phyloP scores from a whole-genome alignment of 2,888 invertebrate genomes.

The Cataglyphis albicans region DNA sequence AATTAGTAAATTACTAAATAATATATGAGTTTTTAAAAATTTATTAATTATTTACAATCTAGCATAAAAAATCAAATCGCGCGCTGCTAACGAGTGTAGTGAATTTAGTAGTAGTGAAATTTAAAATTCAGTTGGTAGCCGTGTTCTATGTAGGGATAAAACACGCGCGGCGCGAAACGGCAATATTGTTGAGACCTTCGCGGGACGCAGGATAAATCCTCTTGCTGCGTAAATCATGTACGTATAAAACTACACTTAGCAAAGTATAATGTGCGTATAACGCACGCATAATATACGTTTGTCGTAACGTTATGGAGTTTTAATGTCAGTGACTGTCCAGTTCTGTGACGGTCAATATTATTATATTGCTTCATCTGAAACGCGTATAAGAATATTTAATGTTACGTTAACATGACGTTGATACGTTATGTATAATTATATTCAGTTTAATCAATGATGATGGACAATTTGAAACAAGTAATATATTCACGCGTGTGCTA shows the following conservation, averaged over 20 bases:
- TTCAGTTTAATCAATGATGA: background rate
- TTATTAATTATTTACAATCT: no score
- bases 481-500: background rate
- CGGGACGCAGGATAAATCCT: background rate
- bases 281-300: no score
- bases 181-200: background rate
- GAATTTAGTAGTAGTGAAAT: no score
- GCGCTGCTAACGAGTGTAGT: background rate
- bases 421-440: background rate
- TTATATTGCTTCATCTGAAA: background rate
- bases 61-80: background rate
- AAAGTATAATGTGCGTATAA: background rate
- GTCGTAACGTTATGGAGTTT: background rate
- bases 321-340: background rate
- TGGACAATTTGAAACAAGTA: background rate
- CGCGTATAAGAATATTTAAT: background rate
- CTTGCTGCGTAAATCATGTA: background rate
- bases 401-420: background rate
- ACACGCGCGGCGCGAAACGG: background rate
- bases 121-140: no score
- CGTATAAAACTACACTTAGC: background rate
- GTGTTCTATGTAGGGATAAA: background rate
- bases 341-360: background rate
- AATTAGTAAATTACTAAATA: background rate
- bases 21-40: background rate